These are phyloP conservation scores for Pelvicachromis taeniatus DNA, from an alignment of 2,113 vertebrate genomes.

Conservation along the genomic window DNA sequence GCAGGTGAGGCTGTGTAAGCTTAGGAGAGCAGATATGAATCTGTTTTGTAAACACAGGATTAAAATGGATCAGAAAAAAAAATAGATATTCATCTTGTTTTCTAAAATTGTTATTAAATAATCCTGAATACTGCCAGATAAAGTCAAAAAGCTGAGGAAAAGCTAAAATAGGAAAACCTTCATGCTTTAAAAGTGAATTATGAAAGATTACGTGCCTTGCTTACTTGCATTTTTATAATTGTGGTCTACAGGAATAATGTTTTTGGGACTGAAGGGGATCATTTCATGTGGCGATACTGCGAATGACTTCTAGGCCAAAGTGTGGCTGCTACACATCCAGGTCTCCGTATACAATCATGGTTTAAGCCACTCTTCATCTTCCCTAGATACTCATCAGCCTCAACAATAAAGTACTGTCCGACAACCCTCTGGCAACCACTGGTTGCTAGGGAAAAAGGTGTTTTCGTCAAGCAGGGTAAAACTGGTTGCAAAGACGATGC, in stretches of 20 bases:
- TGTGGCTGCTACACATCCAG: not conserved
- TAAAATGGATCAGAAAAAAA: not conserved
- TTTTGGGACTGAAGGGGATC: not conserved
- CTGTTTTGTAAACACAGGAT: constrained; percentile 26
- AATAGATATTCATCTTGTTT: not conserved
- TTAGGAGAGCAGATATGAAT: not conserved
- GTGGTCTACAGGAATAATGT: not conserved
- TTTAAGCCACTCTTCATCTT: not conserved
- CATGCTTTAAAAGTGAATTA: not conserved
- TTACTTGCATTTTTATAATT: not conserved
- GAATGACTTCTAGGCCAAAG: not conserved
- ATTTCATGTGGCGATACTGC: rapidly evolving
- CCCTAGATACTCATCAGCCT: not conserved
- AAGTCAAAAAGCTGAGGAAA: not conserved
- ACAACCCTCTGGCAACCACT: not conserved
- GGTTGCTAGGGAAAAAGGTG: not conserved
- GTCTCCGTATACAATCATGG: rapidly evolving
- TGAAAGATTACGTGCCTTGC: not conserved
- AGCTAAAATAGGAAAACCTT: not conserved
- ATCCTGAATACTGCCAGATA: not conserved
- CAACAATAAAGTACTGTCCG: rapidly evolving
- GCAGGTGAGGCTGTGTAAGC: not conserved
- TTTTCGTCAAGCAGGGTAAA: not conserved
- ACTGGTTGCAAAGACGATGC: not conserved
- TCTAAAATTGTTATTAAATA: not conserved